phyloP scores from a whole-genome alignment of 2,888 invertebrate genomes.

The Phaedon cochleariae region DNA sequence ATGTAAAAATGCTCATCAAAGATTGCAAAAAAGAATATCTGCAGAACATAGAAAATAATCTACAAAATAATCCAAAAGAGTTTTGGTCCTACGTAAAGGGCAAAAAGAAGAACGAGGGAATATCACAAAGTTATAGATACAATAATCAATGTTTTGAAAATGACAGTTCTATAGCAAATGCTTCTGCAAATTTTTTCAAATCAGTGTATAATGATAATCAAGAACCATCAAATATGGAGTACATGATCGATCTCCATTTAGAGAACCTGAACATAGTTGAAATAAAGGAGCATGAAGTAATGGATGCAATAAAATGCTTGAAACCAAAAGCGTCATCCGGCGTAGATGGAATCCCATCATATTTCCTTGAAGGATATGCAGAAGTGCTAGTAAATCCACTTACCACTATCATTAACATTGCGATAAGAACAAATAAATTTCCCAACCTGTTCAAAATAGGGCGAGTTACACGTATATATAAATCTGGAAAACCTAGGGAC shows the following conservation, averaged over 20 bases:
- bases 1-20: too few species aligned
- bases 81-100: too few species aligned
- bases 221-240: not conserved
- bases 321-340: not conserved
- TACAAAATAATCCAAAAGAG: too few species aligned
- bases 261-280: not conserved
- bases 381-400: not conserved
- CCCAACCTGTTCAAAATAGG: not conserved
- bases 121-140: not conserved
- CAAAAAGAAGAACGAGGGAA: too few species aligned
- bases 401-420: not conserved
- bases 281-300: not conserved
- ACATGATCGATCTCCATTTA: not conserved
- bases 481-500: not conserved
- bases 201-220: not conserved
- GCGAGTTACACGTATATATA: not conserved
- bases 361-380: not conserved
- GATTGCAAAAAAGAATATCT: too few species aligned
- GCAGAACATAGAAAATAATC: too few species aligned
- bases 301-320: not conserved
- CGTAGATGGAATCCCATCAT: not conserved
- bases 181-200: not conserved
- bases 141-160: not conserved
- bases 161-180: not conserved
- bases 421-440: not conserved